Evolutionary conservation across 1,140 invertebrate genomes (phyloP).

Genomic region (Apis cerana): DNA sequence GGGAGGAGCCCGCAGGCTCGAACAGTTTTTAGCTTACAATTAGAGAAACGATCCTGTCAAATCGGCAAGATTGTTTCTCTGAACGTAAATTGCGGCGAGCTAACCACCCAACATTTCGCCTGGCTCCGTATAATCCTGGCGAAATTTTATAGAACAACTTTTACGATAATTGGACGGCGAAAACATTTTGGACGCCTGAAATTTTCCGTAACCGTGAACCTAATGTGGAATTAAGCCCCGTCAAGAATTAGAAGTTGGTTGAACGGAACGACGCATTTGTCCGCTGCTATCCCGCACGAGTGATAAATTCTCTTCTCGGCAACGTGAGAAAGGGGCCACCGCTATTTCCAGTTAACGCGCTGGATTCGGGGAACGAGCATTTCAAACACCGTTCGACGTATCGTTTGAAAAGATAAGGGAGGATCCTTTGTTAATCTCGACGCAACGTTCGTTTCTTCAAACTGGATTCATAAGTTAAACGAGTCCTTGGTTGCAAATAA

Average conservation of each 20-base stretch:
- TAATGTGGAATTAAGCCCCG: constrained; percentile 21
- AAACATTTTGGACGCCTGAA: constrained; percentile 24
- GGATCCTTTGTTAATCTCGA: too few species aligned
- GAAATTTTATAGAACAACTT: constrained; percentile 48
- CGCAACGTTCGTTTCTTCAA: too few species aligned
- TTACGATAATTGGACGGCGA: constrained; percentile 34
- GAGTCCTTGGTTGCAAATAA: too few species aligned
- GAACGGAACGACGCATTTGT: too few species aligned
- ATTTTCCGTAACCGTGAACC: constrained; percentile 18
- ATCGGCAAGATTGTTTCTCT: constrained; percentile 62
- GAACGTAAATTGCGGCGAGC: constrained; percentile 59
- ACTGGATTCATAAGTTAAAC: too few species aligned
- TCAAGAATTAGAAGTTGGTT: not conserved
- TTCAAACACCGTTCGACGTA: too few species aligned
- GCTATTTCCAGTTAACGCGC: too few species aligned
- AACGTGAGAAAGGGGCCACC: too few species aligned
- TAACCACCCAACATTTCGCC: constrained; percentile 12
- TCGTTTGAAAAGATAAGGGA: too few species aligned
- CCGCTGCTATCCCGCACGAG: too few species aligned
- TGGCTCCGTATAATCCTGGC: constrained; percentile 29
- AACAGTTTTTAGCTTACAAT: constrained; percentile 49
- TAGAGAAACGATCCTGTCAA: constrained; percentile 59
- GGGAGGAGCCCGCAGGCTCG: constrained; percentile 27
- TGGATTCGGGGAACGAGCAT: too few species aligned
- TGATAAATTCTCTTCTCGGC: not conserved